Conservation (phyloP, 53 echinoderm and acorn worm species). For the Pentamera pediparva region DNA sequence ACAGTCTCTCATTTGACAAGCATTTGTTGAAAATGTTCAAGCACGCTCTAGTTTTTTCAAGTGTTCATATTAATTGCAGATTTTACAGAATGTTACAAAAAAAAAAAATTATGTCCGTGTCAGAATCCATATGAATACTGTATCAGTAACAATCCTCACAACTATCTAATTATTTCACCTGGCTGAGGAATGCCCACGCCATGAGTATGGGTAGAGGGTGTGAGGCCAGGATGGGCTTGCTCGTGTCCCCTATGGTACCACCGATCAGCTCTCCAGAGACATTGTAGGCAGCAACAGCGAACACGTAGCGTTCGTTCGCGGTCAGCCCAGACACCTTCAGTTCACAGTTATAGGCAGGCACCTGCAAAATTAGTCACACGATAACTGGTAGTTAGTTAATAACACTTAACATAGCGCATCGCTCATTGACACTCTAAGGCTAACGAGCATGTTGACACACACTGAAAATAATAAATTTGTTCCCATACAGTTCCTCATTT, state of each 20-base stretch:
- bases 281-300: constrained; percentile 97
- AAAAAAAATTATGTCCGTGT: neutral
- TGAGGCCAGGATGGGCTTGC: constrained; percentile 77
- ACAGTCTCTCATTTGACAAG: too few relatives aligned
- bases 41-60: too few relatives aligned
- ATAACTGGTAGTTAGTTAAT: too few relatives aligned
- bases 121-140: neutral
- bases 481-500: too few relatives aligned
- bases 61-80: too few relatives aligned
- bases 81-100: neutral
- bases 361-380: constrained; percentile 47
- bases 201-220: constrained; percentile 91
- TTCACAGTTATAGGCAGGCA: constrained; percentile 97
- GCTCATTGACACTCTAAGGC: too few relatives aligned
- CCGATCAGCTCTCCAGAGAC: constrained; percentile 83
- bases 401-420: too few relatives aligned
- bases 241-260: constrained; percentile 76
- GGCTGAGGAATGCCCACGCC: constrained; percentile 95
- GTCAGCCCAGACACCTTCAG: constrained; percentile 68
- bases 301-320: constrained; percentile 89
- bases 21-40: too few relatives aligned
- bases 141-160: neutral
- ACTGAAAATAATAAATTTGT: too few relatives aligned
- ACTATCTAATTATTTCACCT: constrained; percentile 45
- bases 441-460: too few relatives aligned